Evolutionary conservation across 1,140 invertebrate species (phyloP).

Genomic region (Drosophila chauvacae): DNA sequence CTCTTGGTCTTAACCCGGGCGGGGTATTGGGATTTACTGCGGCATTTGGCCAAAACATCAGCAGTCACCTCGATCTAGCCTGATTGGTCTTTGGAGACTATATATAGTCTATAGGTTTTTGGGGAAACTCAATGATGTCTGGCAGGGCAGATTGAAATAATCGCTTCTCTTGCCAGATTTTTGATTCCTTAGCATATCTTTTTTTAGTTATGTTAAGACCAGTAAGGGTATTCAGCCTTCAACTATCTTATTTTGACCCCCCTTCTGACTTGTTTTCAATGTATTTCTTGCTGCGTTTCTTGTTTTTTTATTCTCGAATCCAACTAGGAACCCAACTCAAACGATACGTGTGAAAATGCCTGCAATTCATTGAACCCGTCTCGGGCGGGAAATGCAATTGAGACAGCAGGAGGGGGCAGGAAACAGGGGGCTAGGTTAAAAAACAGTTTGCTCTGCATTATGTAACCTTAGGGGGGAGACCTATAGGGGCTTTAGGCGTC

Average conservation of each 20-base stretch:
- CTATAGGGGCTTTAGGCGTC: slow-evolving; percentile 15
- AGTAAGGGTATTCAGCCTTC: neutral
- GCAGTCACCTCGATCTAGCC: neutral
- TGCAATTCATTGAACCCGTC: slow-evolving; percentile 70
- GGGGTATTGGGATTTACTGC: neutral
- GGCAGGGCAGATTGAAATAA: neutral
- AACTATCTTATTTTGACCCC: no score
- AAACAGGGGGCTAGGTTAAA: neutral
- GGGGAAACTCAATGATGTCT: neutral
- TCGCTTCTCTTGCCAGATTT: neutral
- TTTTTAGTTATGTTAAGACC: accelerated
- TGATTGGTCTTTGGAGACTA: neutral
- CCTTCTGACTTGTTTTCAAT: slow-evolving; percentile 9
- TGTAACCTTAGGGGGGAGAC: slow-evolving; percentile 32
- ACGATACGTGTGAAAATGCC: slow-evolving; percentile 66
- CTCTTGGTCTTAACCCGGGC: neutral
- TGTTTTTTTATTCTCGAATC: neutral
- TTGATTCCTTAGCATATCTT: neutral
- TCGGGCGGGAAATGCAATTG: slow-evolving; percentile 12
- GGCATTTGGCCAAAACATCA: neutral
- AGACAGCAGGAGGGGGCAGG: neutral
- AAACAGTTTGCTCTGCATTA: slow-evolving; percentile 53
- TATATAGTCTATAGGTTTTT: no score
- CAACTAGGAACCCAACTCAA: slow-evolving; percentile 16
- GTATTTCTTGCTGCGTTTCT: slow-evolving; percentile 17